Percentiles rank a stretch among this genome's conserved stretches.
Evolutionary conservation across 1,140 invertebrate species (phyloP).

Genomic region (Paraescarpia echinospica): DNA sequence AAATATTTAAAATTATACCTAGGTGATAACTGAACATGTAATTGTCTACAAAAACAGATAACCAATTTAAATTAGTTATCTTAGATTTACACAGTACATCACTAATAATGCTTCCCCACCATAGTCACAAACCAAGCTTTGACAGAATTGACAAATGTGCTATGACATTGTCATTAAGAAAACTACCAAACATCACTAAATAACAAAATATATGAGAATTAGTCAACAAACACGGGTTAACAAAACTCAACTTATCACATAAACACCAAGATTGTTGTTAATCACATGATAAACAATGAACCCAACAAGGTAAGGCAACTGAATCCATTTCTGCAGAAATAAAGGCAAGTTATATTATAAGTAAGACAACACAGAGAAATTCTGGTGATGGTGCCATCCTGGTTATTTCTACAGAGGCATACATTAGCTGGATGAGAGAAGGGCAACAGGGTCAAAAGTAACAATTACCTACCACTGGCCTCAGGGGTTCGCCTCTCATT

Average conservation of each 20-base stretch:
- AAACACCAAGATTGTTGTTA: background rate
- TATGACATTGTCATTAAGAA: background rate
- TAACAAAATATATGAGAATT: background rate
- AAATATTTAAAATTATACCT: background rate
- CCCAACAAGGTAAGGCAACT: background rate
- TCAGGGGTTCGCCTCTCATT: background rate
- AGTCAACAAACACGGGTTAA: background rate
- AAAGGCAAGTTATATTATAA: background rate
- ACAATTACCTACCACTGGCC: background rate
- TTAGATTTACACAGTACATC: background rate
- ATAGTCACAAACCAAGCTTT: no score
- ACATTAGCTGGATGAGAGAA: background rate
- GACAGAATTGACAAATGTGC: background rate
- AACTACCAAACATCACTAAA: background rate
- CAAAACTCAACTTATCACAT: slow-evolving; percentile 1
- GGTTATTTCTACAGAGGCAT: background rate
- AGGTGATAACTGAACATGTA: background rate
- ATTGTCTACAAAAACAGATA: background rate
- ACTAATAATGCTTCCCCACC: background rate
- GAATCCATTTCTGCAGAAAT: background rate
- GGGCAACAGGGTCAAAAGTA: background rate
- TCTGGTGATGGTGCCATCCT: background rate
- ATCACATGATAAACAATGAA: background rate
- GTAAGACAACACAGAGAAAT: background rate
- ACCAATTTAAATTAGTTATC: background rate